phyloP scores from a whole-genome alignment of 2,888 invertebrate species.

The Pyrgus malvae region DNA sequence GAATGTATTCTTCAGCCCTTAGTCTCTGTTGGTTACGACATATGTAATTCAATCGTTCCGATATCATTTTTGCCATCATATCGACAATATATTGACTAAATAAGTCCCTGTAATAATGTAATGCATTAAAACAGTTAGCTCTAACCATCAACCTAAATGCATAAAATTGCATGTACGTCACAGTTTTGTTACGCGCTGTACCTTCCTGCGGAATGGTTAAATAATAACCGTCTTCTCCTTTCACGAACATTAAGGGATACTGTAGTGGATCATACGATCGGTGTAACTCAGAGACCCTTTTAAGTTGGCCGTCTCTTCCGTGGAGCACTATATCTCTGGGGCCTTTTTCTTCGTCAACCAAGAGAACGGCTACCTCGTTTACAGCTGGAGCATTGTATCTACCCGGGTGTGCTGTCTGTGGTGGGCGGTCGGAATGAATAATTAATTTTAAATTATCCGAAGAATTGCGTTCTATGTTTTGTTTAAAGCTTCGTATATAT shows the following conservation, averaged over 20 bases:
- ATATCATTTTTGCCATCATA: conserved; percentile 38
- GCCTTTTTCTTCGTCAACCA: neutral
- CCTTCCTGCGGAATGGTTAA: conserved; percentile 15
- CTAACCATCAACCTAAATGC: conserved; percentile 13
- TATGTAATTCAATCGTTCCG: conserved; percentile 38
- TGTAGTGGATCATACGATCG: neutral
- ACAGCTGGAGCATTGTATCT: conserved; percentile 26
- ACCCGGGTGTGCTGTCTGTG: conserved; percentile 23
- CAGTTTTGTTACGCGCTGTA: conserved; percentile 33
- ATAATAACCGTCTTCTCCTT: neutral
- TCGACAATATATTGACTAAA: conserved; percentile 29
- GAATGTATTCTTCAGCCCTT: conserved; percentile 35
- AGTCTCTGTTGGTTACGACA: conserved; percentile 35
- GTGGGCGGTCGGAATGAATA: conserved; percentile 33
- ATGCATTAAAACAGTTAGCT: neutral
- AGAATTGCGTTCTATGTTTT: conserved; percentile 33
- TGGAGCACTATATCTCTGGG: neutral
- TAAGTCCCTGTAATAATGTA: conserved; percentile 25
- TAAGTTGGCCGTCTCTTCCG: neutral
- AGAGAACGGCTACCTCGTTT: conserved; percentile 27
- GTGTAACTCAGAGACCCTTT: neutral
- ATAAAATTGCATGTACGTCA: conserved; percentile 38
- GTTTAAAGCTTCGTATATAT: conserved; percentile 37
- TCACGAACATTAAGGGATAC: neutral
- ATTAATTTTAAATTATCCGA: conserved; percentile 35